Conservation (phyloP, 2,888 invertebrate genomes). For the Trichopoda pennipes region DNA sequence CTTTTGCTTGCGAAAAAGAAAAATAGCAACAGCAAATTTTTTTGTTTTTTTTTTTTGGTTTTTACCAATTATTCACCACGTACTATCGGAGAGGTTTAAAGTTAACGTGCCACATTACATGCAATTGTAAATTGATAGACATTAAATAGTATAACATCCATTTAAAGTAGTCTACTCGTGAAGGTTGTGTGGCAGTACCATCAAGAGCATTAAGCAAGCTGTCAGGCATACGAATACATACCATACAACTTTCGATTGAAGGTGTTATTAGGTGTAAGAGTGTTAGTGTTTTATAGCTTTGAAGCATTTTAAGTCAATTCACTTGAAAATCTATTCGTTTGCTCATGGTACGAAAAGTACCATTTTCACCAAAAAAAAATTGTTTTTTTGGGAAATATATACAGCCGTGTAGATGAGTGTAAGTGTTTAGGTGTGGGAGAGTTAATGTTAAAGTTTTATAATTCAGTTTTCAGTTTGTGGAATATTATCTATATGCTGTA, state of each 20-base stretch:
- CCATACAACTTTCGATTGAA: neutral
- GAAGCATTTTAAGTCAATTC: conserved; percentile 53
- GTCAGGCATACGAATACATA: neutral
- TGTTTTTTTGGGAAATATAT: neutral
- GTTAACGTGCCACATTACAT: conserved; percentile 42
- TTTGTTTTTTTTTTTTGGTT: too few species aligned
- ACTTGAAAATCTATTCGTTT: conserved; percentile 50
- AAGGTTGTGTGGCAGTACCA: neutral
- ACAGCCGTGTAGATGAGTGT: neutral
- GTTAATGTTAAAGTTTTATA: too few species aligned
- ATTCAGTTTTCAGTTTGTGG: too few species aligned
- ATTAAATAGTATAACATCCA: conserved; percentile 14
- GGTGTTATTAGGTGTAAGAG: neutral
- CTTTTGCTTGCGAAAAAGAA: too few species aligned
- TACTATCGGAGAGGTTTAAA: neutral
- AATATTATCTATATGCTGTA: too few species aligned
- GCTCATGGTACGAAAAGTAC: too few species aligned
- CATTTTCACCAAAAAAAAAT: too few species aligned
- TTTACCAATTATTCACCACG: conserved; percentile 18
- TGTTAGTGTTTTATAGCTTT: conserved; percentile 46
- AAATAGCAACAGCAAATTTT: too few species aligned
- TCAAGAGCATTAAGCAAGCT: neutral
- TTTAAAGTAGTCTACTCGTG: conserved; percentile 12
- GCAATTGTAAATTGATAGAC: conserved; percentile 22
- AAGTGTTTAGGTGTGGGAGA: neutral